Conservation (phyloP, 2,888 invertebrate species). For the Trichacis sp. region DNA sequence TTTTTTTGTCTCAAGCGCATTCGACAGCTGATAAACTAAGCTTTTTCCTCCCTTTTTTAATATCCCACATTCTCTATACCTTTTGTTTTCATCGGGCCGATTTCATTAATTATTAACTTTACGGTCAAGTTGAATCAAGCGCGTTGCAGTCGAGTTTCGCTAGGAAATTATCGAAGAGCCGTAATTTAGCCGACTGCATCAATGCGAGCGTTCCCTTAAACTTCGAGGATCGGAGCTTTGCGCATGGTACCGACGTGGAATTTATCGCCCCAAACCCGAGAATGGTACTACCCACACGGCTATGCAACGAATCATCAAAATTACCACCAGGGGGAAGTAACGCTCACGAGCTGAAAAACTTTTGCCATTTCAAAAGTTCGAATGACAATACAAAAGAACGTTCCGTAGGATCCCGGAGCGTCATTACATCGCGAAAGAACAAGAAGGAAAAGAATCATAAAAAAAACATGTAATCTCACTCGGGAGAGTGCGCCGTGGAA, state of each 20-base stretch:
- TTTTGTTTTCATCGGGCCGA: not conserved
- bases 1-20: not conserved
- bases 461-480: too few relatives aligned
- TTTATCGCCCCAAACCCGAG: conserved; percentile 5
- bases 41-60: not conserved
- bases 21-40: not conserved
- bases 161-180: not conserved
- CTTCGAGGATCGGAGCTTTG: not conserved
- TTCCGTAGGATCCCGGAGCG: not conserved
- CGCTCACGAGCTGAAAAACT: conserved; percentile 2
- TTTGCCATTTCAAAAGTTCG: conserved; percentile 3
- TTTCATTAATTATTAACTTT: conserved; percentile 3
- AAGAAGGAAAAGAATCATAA: too few relatives aligned
- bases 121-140: not conserved
- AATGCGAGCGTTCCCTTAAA: not conserved
- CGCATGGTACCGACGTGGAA: conserved; percentile 8
- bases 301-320: conserved; percentile 2
- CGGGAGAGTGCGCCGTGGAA: too few relatives aligned
- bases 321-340: not conserved
- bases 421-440: too few relatives aligned
- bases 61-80: too few relatives aligned
- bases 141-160: not conserved
- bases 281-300: conserved; percentile 2
- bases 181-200: conserved; percentile 4
- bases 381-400: not conserved